Evolutionary conservation across 2,888 invertebrate species (phyloP), one percentile per base, ranked within the genome.

Genomic region (Synanthedon formicaeformis): DNA sequence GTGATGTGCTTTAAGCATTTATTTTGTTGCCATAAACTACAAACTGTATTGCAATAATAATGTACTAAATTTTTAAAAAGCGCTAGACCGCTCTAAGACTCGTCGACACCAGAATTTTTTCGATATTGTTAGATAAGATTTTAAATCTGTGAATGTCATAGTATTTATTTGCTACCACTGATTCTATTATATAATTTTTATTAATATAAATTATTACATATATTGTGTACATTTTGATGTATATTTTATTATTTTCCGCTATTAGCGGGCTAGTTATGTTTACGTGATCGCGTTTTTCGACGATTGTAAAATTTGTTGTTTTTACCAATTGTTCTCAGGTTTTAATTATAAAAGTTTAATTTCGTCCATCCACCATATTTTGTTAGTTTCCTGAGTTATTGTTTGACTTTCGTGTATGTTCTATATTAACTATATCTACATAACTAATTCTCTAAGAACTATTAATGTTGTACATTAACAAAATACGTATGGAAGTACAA

Each of bases 1-100:
- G 85, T 84, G 86, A 84, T 85, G 86, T 88, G 88, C 88, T 87
- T 86, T 83, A 86, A 88, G 88, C 88, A 88, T 88, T 88, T 88
- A 86, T 87, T 87, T 85, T 83, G 88, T 88, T 88, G 88, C 88
- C 87, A 88, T 88, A 88, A 49, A 85, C 83, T 83, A 84, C 85
- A 85, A 76, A 78, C 78, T 84, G 75, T 81, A 84, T 85, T 87
- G 87, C 86, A 87, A 87, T 85, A 86, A 86, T 86, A 84, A 84
- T 85, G 83, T 85, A 84, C 83, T 83, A 85, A 85, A 83, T 79
- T 82, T 83, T 83, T 82, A 83, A 83, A 55, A 78, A 75, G 74
- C 73, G 78, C 80, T 79, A 78, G 78, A 74, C 78, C 79, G 81
- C 83, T 80, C 78, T 82, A 81, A 78, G 79, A 71, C 80, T 81